Conservation (phyloP, 2,888 invertebrate genomes). For the Cheilosia urbana region DNA sequence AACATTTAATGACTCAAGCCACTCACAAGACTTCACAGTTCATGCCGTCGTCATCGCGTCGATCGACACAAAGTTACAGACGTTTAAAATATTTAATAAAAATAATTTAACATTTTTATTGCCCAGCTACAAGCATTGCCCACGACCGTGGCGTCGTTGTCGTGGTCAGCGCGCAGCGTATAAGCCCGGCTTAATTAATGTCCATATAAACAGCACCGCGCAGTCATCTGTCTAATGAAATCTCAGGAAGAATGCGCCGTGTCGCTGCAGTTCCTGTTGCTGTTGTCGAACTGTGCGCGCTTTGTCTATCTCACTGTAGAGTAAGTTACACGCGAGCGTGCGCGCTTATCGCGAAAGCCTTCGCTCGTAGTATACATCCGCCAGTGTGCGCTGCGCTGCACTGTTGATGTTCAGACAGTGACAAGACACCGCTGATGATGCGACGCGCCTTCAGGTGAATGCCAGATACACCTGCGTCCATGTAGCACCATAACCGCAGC, state of each 20-base stretch:
- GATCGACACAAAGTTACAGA: conserved; percentile 27
- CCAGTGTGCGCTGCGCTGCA: conserved; percentile 25
- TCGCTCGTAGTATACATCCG: conserved; percentile 53
- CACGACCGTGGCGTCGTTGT: conserved; percentile 42
- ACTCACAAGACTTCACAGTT: conserved; percentile 33
- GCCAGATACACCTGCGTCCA: conserved; percentile 63
- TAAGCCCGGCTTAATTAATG: conserved; percentile 71
- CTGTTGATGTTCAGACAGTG: conserved; percentile 32
- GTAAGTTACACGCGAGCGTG: conserved; percentile 24
- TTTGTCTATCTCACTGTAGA: conserved; percentile 38
- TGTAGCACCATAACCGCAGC: conserved; percentile 34
- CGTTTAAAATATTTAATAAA: conserved; percentile 70
- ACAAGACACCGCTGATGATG: conserved; percentile 57
- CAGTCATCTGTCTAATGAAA: conserved; percentile 73
- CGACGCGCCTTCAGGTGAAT: conserved; percentile 48
- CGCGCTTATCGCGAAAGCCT: conserved; percentile 62
- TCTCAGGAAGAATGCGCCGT: conserved; percentile 67
- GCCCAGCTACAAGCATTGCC: conserved; percentile 38
- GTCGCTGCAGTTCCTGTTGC: conserved; percentile 33
- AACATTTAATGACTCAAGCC: conserved; percentile 55
- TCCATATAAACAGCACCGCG: conserved; percentile 59
- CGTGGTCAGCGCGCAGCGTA: conserved; percentile 56
- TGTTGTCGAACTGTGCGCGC: conserved; percentile 11
- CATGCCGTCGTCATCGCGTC: conserved; percentile 7
- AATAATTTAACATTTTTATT: conserved; percentile 69